Percentiles rank a stretch among this genome's conserved stretches.
Conservation (phyloP, 2,113 vertebrate genomes). For the Anhinga anhinga region DNA sequence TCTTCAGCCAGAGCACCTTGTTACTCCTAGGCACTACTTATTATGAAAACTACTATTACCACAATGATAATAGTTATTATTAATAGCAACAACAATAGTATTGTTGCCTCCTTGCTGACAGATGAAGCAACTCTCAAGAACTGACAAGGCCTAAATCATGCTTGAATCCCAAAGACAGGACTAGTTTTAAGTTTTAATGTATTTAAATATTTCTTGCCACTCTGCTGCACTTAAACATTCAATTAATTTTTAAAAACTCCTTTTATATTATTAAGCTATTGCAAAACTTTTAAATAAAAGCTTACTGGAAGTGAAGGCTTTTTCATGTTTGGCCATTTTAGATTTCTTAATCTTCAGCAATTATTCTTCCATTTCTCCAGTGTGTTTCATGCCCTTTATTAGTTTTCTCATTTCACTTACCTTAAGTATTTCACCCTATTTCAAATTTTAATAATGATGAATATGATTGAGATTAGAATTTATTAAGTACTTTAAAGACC, state of each 20-base stretch:
- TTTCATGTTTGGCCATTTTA: constrained; percentile 1
- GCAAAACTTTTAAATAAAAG: constrained; percentile 41
- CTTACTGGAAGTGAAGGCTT: constrained; percentile 1
- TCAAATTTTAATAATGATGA: constrained; percentile 54
- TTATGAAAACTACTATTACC: background rate
- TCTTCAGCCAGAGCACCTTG: background rate
- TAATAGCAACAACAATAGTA: background rate
- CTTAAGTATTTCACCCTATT: constrained; percentile 48
- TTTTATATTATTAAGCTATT: background rate
- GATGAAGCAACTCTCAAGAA: background rate
- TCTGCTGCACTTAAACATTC: background rate
- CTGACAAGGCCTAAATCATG: background rate
- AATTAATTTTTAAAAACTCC: constrained; percentile 6
- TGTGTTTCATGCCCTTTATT: constrained; percentile 23
- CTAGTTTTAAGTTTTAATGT: background rate
- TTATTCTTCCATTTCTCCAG: constrained; percentile 47
- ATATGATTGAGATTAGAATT: constrained; percentile 54
- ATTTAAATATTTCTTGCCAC: background rate
- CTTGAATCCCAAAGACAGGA: background rate
- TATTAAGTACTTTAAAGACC: constrained; percentile 45
- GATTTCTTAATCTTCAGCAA: constrained; percentile 53
- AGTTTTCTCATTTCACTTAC: constrained; percentile 55
- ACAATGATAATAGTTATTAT: background rate
- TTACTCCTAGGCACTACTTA: background rate
- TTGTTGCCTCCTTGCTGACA: background rate